Percentiles rank a stretch among this genome's conserved stretches.
Evolutionary conservation across 2,888 invertebrate species (phyloP).

Genomic region (Zygaena filipendulae): DNA sequence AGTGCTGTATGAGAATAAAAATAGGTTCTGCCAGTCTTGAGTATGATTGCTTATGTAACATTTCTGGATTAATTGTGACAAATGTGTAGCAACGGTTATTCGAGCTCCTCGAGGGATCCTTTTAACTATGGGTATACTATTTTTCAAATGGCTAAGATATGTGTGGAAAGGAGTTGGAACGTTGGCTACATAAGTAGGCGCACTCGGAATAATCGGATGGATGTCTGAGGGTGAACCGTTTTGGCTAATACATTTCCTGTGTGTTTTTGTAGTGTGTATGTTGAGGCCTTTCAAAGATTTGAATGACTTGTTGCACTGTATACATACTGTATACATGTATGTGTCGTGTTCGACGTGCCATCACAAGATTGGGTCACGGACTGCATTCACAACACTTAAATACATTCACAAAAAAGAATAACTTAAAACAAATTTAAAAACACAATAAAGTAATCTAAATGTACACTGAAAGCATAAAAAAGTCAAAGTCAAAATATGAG

Average conservation of each 20-base stretch:
- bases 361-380: slow-evolving; percentile 9
- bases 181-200: slow-evolving; percentile 8
- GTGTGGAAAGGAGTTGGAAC: slow-evolving; percentile 4
- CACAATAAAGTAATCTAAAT: slow-evolving; percentile 2
- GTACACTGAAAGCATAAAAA: slow-evolving; percentile 6
- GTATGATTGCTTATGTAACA: slow-evolving; percentile 2
- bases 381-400: slow-evolving; percentile 9
- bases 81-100: slow-evolving; percentile 4
- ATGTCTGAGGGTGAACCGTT: slow-evolving; percentile 6
- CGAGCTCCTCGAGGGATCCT: slow-evolving; percentile 6
- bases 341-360: slow-evolving; percentile 7
- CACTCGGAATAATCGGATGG: slow-evolving; percentile 2
- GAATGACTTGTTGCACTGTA: slow-evolving; percentile 10
- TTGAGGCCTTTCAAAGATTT: slow-evolving; percentile 11
- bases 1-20: not conserved
- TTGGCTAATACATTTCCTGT: slow-evolving; percentile 8
- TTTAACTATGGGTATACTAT: slow-evolving; percentile 6
- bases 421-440: slow-evolving; percentile 3
- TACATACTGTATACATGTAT: slow-evolving; percentile 4
- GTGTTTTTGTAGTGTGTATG: slow-evolving; percentile 10
- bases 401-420: slow-evolving; percentile 7
- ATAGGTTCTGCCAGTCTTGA: slow-evolving; percentile 1
- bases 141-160: not conserved
- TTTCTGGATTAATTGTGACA: slow-evolving; percentile 1
- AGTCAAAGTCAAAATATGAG: slow-evolving; percentile 6